Conservation (phyloP, 2,113 vertebrate species). For the rat (Rattus norvegicus) region DNA sequence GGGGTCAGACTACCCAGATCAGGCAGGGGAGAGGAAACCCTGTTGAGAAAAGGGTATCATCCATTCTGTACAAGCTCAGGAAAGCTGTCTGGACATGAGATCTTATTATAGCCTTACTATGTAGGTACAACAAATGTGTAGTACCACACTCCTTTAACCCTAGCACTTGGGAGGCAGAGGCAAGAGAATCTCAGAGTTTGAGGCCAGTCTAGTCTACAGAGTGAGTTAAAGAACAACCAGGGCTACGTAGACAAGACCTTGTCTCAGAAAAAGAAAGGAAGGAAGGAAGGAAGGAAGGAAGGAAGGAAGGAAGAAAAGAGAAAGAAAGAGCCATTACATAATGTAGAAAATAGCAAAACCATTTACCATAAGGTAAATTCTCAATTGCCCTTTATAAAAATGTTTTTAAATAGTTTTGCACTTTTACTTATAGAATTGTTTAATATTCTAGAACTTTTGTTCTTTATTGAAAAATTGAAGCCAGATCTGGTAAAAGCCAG, state of each 20-base stretch:
- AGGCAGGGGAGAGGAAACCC: too few species aligned
- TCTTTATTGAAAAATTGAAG: slow-evolving; percentile 17
- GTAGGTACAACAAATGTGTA: not conserved
- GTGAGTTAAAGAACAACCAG: not conserved
- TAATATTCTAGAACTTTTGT: slow-evolving; percentile 46
- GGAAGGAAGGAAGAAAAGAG: too few species aligned
- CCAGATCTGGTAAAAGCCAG: not conserved
- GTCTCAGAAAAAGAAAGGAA: not conserved
- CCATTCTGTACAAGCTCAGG: too few species aligned
- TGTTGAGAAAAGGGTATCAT: too few species aligned
- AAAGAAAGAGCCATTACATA: not conserved
- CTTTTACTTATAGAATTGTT: not conserved
- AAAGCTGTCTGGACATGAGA: too few species aligned
- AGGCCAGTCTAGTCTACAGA: not conserved
- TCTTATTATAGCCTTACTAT: too few species aligned
- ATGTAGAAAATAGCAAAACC: not conserved
- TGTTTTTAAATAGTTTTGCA: slow-evolving; percentile 64
- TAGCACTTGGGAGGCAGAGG: not conserved
- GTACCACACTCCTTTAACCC: not conserved
- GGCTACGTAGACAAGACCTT: not conserved
- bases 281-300: not conserved
- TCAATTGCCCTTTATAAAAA: slow-evolving; percentile 14
- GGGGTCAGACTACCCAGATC: too few species aligned
- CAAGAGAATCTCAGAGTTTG: not conserved
- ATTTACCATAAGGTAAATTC: not conserved